Conservation (phyloP, 2,888 invertebrate genomes). For the Pammene aurita region DNA sequence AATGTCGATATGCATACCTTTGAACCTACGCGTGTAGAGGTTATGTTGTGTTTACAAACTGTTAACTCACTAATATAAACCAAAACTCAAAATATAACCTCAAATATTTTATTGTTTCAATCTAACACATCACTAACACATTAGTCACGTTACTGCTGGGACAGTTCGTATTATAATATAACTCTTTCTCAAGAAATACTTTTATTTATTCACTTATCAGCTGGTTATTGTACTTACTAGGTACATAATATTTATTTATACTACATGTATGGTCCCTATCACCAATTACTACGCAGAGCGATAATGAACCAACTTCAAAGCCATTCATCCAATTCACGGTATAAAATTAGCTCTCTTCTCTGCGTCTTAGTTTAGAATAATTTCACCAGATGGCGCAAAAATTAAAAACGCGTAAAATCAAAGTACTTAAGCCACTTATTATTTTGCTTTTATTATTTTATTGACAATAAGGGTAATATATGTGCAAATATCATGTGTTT, state of each 20-base stretch:
- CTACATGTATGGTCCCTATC: constrained; percentile 20
- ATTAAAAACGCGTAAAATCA: constrained; percentile 2
- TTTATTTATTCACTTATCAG: constrained; percentile 41
- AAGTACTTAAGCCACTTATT: background rate
- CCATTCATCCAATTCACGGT: constrained; percentile 43
- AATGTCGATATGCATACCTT: constrained; percentile 37
- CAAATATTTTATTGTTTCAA: constrained; percentile 21
- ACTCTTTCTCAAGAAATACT: constrained; percentile 26
- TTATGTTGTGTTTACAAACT: constrained; percentile 42
- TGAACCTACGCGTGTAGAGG: constrained; percentile 41
- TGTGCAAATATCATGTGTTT: too few relatives aligned
- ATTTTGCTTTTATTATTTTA: background rate
- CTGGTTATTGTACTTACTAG: constrained; percentile 28
- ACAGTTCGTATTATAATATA: constrained; percentile 7
- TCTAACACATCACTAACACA: constrained; percentile 26
- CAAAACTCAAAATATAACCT: constrained; percentile 31
- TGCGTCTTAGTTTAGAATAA: constrained; percentile 37
- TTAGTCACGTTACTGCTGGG: constrained; percentile 15
- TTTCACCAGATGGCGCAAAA: constrained; percentile 47
- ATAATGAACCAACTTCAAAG: constrained; percentile 31
- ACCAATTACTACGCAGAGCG: constrained; percentile 30
- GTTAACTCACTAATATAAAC: constrained; percentile 27
- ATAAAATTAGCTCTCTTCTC: constrained; percentile 39
- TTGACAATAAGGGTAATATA: background rate
- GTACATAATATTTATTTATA: constrained; percentile 31